phyloP scores from a whole-genome alignment of 2,888 invertebrate genomes.

The Lordiphosa fenestrarum region DNA sequence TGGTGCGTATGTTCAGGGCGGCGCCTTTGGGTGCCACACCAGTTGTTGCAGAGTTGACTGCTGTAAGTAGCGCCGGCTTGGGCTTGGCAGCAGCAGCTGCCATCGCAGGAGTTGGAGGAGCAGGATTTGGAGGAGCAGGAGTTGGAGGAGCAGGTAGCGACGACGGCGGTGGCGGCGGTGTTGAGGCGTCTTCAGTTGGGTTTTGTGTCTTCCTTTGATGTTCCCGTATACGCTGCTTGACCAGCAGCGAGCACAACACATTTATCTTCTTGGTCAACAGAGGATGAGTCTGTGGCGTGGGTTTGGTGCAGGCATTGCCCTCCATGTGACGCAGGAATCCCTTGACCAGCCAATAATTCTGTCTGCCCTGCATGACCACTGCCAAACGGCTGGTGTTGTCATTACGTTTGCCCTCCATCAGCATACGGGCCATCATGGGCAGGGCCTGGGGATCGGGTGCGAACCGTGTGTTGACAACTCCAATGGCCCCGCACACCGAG shows the following conservation, averaged over 20 bases:
- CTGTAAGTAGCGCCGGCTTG: slow-evolving; percentile 10
- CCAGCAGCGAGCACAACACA: slow-evolving; percentile 73
- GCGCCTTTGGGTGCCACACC: slow-evolving; percentile 13
- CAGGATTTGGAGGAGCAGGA: too few species aligned
- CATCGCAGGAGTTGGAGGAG: background rate
- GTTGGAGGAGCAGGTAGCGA: background rate
- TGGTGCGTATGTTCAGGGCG: slow-evolving; percentile 60
- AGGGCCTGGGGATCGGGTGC: slow-evolving; percentile 54
- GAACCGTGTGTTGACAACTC: slow-evolving; percentile 72
- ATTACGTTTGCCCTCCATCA: slow-evolving; percentile 61
- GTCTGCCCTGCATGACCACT: slow-evolving; percentile 76
- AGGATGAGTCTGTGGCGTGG: slow-evolving; percentile 78
- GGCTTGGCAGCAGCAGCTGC: background rate
- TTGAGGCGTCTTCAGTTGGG: background rate
- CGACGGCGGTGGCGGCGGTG: background rate
- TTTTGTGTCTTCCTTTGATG: slow-evolving; percentile 33
- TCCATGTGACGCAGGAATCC: slow-evolving; percentile 74
- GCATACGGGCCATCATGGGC: slow-evolving; percentile 73
- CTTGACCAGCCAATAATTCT: slow-evolving; percentile 74
- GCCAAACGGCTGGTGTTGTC: slow-evolving; percentile 67
- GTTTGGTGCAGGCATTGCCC: slow-evolving; percentile 74
- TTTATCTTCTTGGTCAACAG: slow-evolving; percentile 78
- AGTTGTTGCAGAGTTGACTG: background rate
- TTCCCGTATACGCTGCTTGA: slow-evolving; percentile 76
- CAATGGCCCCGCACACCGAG: slow-evolving; percentile 70